Evolutionary conservation across 30 jellyfish, hydroid and myxozoan species (phyloP), one percentile per base, ranked within the genome.

Genomic region (Calvadosia cruxmelitensis): DNA sequence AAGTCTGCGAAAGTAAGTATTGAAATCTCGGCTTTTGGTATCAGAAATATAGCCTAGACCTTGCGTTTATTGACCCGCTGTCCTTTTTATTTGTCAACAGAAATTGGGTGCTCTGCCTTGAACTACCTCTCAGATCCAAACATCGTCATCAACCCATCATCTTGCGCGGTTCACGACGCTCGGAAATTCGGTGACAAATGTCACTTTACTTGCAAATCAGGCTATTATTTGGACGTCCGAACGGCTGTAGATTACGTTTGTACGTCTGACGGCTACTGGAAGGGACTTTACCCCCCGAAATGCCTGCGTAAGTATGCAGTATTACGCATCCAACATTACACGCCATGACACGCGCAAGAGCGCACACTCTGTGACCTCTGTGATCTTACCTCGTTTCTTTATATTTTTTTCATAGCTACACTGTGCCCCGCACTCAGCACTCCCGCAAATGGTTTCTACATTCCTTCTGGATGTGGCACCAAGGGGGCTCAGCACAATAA

Each of bases 1-100:
- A 42, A 42, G 57, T 42, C 20, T 42, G 57, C 57, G 20, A 42
- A 10, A 10, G 64, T 27, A 33, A 31, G n/a, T 79, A 81, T 50
- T 32, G 49, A 7, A n/a, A n/a, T n/a, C n/a, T n/a, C n/a, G n/a
- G n/a, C n/a, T n/a, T n/a, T n/a, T n/a, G n/a, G n/a, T n/a, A n/a
- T n/a, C n/a, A n/a, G n/a, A n/a, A n/a, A n/a, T n/a, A n/a, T n/a
- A n/a, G n/a, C n/a, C n/a, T n/a, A n/a, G n/a, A n/a, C n/a, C n/a
- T n/a, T n/a, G n/a, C n/a, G n/a, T n/a, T n/a, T n/a, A n/a, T n/a
- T n/a, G n/a, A n/a, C n/a, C n/a, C n/a, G n/a, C n/a, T n/a, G n/a
- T n/a, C n/a, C n/a, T n/a, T n/a, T n/a, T n/a, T n/a, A n/a, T n/a
- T n/a, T n/a, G n/a, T n/a, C n/a, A n/a, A n/a, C n/a, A n/a, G n/a